phyloP scores from a whole-genome alignment of 30 jellyfish, hydroid and myxozoan species.

The Aurelia sp. region DNA sequence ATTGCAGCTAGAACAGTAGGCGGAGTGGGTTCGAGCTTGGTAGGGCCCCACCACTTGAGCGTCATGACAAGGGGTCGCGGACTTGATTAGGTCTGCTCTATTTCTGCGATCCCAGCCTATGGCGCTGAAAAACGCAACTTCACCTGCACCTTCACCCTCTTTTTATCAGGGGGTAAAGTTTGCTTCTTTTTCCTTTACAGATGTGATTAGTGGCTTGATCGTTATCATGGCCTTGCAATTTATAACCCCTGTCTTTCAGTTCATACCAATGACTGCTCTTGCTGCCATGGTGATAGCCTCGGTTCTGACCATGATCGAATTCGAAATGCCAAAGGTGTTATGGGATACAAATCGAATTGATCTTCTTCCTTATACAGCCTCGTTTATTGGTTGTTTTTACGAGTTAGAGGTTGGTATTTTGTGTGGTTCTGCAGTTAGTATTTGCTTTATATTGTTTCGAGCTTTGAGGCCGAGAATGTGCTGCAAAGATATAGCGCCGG shows the following conservation, averaged over 20 bases:
- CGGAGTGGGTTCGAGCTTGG: too few relatives aligned
- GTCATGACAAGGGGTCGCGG: too few relatives aligned
- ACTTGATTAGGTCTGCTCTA: too few relatives aligned
- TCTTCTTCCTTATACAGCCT: conserved; percentile 55
- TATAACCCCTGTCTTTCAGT: conserved; percentile 81
- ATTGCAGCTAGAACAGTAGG: too few relatives aligned
- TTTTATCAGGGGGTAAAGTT: too few relatives aligned
- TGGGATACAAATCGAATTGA: conserved; percentile 68
- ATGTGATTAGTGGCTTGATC: conserved; percentile 53
- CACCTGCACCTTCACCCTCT: too few relatives aligned
- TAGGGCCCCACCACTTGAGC: too few relatives aligned
- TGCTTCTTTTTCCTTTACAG: conserved; percentile 29
- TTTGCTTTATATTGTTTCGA: conserved; percentile 55
- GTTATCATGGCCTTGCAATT: conserved; percentile 74
- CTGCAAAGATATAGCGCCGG: neutral
- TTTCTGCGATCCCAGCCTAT: too few relatives aligned
- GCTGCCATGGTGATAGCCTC: conserved; percentile 88
- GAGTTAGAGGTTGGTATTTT: conserved; percentile 79
- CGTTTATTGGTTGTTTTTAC: conserved; percentile 79
- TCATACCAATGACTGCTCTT: conserved; percentile 70
- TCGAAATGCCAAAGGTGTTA: conserved; percentile 48
- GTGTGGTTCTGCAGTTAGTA: conserved; percentile 55
- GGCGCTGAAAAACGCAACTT: too few relatives aligned
- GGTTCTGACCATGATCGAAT: conserved; percentile 75
- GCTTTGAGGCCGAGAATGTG: conserved; percentile 53